phyloP scores from a whole-genome alignment of 1,140 invertebrate genomes.

The Euwallacea similis region DNA sequence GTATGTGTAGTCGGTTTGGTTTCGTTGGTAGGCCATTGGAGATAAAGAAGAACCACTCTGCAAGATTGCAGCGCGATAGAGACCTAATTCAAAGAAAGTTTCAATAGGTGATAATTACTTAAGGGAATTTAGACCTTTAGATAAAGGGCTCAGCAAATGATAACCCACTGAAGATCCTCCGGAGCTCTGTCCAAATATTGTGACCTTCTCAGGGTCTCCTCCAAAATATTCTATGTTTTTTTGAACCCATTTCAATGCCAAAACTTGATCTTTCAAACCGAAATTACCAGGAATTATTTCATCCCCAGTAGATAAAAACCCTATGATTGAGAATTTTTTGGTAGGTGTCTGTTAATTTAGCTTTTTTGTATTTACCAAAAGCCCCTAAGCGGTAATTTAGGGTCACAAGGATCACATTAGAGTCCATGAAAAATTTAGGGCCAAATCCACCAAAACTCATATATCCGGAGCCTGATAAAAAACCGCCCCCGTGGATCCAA shows the following conservation, averaged over 20 bases:
- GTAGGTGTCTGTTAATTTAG: background rate
- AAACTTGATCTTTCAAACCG: conserved; percentile 26
- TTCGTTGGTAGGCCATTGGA: conserved; percentile 27
- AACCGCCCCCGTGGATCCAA: conserved; percentile 31
- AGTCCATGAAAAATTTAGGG: conserved; percentile 30
- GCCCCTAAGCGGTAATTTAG: conserved; percentile 26
- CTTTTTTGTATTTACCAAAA: conserved; percentile 5
- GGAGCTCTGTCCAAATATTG: conserved; percentile 27
- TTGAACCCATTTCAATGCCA: conserved; percentile 30
- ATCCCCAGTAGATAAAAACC: conserved; percentile 27
- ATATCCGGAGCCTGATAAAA: conserved; percentile 20
- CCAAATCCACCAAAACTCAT: conserved; percentile 21
- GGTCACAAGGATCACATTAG: conserved; percentile 15
- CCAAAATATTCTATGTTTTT: conserved; percentile 30
- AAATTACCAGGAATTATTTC: conserved; percentile 22
- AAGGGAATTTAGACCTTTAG: conserved; percentile 4
- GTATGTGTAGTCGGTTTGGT: conserved; percentile 17
- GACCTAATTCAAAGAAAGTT: background rate
- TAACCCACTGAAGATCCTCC: conserved; percentile 17
- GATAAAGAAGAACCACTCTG: conserved; percentile 34
- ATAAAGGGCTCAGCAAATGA: conserved; percentile 24
- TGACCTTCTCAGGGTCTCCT: conserved; percentile 26
- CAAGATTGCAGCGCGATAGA: conserved; percentile 25
- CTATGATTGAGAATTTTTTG: background rate
- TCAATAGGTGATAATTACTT: background rate